Evolutionary conservation across 2,113 vertebrate species (phyloP).

Genomic region (Malurus melanocephalus): DNA sequence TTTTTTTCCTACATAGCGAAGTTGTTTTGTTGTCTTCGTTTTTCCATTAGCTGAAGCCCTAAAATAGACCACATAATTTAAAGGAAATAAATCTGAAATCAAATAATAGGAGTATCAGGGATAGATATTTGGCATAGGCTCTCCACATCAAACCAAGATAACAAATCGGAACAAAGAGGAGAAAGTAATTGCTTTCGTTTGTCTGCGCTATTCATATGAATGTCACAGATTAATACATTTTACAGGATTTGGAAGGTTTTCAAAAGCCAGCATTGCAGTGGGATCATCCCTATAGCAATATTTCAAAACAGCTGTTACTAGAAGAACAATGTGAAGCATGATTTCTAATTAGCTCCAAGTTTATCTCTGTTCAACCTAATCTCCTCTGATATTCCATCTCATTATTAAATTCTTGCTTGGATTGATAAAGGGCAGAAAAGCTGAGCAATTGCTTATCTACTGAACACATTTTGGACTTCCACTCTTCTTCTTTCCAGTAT

Average conservation of each 20-base stretch:
- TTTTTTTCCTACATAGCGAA: not conserved
- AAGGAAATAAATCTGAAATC: not conserved
- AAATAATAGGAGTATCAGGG: not conserved
- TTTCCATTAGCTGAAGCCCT: not conserved
- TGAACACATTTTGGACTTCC: not conserved
- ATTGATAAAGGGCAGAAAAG: constrained; percentile 1
- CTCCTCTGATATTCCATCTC: constrained; percentile 12
- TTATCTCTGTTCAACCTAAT: constrained; percentile 3
- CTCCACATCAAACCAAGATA: constrained; percentile 11
- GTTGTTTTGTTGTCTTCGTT: not conserved
- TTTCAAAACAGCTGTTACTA: constrained; percentile 47
- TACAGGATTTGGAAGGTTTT: constrained; percentile 45
- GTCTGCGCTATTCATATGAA: not conserved
- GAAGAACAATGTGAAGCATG: not conserved
- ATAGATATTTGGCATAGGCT: not conserved
- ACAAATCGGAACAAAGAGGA: constrained; percentile 3
- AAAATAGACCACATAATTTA: not conserved
- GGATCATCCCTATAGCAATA: constrained; percentile 46
- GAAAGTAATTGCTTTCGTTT: constrained; percentile 37
- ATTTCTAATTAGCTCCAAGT: constrained; percentile 44
- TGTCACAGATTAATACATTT: constrained; percentile 35
- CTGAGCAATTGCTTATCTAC: constrained; percentile 2
- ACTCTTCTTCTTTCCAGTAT: not conserved
- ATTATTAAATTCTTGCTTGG: constrained; percentile 9
- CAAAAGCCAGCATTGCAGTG: constrained; percentile 25